phyloP scores from a whole-genome alignment of 2,888 invertebrate genomes.

The Macropis europaea region DNA sequence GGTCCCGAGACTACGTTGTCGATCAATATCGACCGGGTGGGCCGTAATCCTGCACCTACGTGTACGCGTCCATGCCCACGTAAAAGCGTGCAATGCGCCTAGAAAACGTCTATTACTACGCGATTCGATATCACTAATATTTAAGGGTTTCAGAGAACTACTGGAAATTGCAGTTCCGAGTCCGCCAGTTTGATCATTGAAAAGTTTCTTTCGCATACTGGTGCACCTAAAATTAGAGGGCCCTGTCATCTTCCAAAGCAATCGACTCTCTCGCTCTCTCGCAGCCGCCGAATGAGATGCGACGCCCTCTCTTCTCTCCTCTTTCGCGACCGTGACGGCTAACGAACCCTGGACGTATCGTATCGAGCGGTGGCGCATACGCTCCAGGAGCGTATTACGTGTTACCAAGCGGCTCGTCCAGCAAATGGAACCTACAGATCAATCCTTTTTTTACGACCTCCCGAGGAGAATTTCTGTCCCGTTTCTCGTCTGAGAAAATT shows the following conservation, averaged over 20 bases:
- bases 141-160: too few species aligned
- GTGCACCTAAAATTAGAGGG: too few species aligned
- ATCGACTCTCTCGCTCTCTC: constrained; percentile 30
- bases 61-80: constrained; percentile 39
- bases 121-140: too few species aligned
- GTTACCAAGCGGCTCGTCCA: constrained; percentile 45
- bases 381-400: constrained; percentile 58
- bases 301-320: constrained; percentile 32
- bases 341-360: constrained; percentile 71
- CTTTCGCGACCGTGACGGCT: constrained; percentile 73
- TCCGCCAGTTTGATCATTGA: too few species aligned
- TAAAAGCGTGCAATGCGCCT: constrained; percentile 34
- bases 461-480: not conserved
- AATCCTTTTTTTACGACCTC: too few species aligned
- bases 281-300: constrained; percentile 32
- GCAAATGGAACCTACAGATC: too few species aligned
- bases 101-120: constrained; percentile 52
- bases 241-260: too few species aligned
- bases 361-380: constrained; percentile 65
- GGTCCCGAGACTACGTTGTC: too few species aligned
- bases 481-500: too few species aligned
- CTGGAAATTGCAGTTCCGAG: too few species aligned
- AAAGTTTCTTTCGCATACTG: too few species aligned
- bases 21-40: constrained; percentile 52
- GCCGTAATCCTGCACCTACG: constrained; percentile 44